Percentiles rank a stretch among this genome's conserved stretches.
Conservation (phyloP, 2,113 vertebrate genomes). For the Ibidorhyncha struthersii region DNA sequence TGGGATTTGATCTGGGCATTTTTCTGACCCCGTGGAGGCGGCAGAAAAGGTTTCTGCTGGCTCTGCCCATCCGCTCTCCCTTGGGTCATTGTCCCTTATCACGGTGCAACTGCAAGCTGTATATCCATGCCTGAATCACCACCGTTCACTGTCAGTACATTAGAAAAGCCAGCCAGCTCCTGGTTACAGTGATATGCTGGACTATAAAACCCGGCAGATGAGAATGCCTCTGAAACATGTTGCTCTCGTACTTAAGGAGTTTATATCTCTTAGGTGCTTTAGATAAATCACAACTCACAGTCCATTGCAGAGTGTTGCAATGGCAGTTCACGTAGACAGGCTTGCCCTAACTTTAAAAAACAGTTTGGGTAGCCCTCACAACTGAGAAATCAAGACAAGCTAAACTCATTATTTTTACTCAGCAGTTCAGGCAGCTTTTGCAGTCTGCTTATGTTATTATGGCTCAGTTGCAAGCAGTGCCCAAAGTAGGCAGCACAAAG, state of each 20-base stretch:
- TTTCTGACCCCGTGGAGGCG: not conserved
- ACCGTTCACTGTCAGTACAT: fast-evolving
- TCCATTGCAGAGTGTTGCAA: not conserved
- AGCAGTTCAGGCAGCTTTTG: not conserved
- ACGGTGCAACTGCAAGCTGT: fast-evolving
- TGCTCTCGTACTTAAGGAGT: not conserved
- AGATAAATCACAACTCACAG: not conserved
- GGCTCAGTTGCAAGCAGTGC: not conserved
- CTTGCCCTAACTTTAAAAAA: not conserved
- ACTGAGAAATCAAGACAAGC: not conserved
- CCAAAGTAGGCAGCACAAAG: not conserved
- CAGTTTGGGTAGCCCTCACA: not conserved
- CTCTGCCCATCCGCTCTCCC: not conserved
- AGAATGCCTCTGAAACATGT: not conserved
- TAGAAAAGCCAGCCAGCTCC: not conserved
- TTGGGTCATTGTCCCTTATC: not conserved
- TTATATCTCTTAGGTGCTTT: not conserved
- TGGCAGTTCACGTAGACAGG: not conserved
- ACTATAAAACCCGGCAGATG: not conserved
- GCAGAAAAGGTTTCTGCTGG: not conserved
- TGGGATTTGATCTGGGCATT: not conserved
- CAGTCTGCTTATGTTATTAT: not conserved
- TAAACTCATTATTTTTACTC: not conserved
- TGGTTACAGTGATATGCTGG: not conserved
- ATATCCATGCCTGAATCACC: not conserved